phyloP scores from a whole-genome alignment of 1,140 invertebrate genomes.

The Hypsibius dujardini region DNA sequence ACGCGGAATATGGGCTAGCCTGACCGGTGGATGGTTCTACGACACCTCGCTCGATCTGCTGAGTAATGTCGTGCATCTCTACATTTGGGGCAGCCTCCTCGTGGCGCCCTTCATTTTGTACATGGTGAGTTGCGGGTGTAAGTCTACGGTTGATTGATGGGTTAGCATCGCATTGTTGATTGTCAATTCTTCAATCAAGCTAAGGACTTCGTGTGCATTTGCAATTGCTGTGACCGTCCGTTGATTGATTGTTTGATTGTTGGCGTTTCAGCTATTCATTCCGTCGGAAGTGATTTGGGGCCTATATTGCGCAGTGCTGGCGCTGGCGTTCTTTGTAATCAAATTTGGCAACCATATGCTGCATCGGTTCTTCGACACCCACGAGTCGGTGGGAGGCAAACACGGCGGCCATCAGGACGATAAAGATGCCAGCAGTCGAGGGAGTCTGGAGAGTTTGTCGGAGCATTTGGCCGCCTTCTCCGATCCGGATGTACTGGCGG shows the following conservation, averaged over 20 bases:
- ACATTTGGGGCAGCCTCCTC: conserved; percentile 84
- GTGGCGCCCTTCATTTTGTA: conserved; percentile 79
- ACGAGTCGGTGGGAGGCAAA: conserved; percentile 55
- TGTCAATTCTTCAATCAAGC: no score
- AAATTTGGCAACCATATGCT: conserved; percentile 77
- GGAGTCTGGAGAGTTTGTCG: conserved; percentile 19
- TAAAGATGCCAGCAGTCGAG: conserved; percentile 20
- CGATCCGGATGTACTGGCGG: neutral
- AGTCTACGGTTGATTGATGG: no score
- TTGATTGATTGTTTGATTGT: neutral
- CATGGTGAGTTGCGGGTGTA: conserved; percentile 53
- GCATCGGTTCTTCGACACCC: conserved; percentile 87
- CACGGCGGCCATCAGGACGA: conserved; percentile 20
- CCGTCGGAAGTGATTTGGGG: conserved; percentile 65
- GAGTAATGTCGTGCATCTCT: conserved; percentile 94
- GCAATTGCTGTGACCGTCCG: no score
- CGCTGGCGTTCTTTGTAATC: conserved; percentile 55
- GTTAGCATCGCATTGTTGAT: no score
- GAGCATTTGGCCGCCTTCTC: conserved; percentile 19
- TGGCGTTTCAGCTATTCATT: conserved; percentile 56
- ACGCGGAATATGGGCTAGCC: conserved; percentile 93
- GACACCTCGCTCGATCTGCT: conserved; percentile 91
- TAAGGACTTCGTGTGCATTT: no score
- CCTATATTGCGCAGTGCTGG: conserved; percentile 63
- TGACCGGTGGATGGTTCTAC: conserved; percentile 95